Percentiles rank a stretch among this genome's conserved stretches.
phyloP scores from a whole-genome alignment of 2,113 vertebrate species.

The Desmodus rotundus region DNA sequence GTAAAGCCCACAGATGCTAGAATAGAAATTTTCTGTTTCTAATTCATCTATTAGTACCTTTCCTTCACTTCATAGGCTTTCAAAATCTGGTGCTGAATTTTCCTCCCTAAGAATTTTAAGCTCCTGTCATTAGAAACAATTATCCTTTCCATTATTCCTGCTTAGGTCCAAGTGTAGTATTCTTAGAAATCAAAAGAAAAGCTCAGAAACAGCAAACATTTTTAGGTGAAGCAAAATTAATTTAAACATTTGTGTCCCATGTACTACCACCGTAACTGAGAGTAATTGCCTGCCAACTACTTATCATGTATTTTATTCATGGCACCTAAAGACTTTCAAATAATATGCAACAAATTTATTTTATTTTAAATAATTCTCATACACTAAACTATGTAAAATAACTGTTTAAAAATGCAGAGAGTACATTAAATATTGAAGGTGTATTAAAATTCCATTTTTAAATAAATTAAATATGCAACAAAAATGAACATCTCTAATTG shows the following conservation, averaged over 20 bases:
- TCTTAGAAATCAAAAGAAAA: slow-evolving; percentile 48
- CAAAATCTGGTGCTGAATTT: slow-evolving; percentile 48
- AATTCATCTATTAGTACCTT: slow-evolving; percentile 60
- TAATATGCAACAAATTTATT: slow-evolving; percentile 40
- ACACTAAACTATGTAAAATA: slow-evolving; percentile 14
- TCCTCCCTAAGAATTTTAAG: slow-evolving; percentile 40
- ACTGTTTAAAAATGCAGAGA: slow-evolving; percentile 27
- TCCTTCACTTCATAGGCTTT: slow-evolving; percentile 48
- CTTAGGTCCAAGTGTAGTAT: not conserved
- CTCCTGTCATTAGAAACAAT: slow-evolving; percentile 54
- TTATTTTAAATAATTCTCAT: slow-evolving; percentile 30
- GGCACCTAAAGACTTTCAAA: slow-evolving; percentile 13
- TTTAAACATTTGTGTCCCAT: slow-evolving; percentile 43
- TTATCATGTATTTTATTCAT: slow-evolving; percentile 38
- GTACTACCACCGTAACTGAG: not conserved
- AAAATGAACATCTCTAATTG: slow-evolving; percentile 19
- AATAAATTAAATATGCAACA: slow-evolving; percentile 17
- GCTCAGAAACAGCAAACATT: slow-evolving; percentile 49
- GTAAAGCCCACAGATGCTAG: slow-evolving; percentile 44
- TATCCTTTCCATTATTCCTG: slow-evolving; percentile 28
- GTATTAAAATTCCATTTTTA: slow-evolving; percentile 12
- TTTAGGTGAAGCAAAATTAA: slow-evolving; percentile 41
- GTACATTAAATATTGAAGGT: slow-evolving; percentile 22
- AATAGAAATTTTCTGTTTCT: slow-evolving; percentile 56
- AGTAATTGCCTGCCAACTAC: slow-evolving; percentile 12